Evolutionary conservation across 2,797 vertebrate species (phyloP), one percentile per base, ranked within the genome.

Genomic region (Bradypodion pumilum): DNA sequence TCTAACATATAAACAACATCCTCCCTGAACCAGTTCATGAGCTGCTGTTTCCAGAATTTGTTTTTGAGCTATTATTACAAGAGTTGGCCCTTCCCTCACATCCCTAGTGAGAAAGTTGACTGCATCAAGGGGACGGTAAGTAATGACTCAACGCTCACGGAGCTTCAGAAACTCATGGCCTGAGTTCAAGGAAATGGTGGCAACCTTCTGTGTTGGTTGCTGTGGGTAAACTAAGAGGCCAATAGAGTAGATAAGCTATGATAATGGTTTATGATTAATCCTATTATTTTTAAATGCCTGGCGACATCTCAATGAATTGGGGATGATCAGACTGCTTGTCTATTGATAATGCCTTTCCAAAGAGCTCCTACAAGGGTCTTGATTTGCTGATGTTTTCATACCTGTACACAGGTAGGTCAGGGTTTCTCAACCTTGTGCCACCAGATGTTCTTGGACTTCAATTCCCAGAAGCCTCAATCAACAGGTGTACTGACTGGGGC

Each of bases 1-100:
- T 96, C 93, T 95, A 77, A 91, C 83, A 86, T 92, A 95, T 95
- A 95, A 96, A 96, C 96, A 96, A 96, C 95, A 96, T 95, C 95
- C 96, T 96, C 92, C 91, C 77, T 80, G 88, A 91, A 88, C 86
- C 87, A 90, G 94, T 63, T 70, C 91, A 91, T 63, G 90, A 91
- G 87, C 88, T 0, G 94, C 92, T 94, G 92, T 91, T 93, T 91
- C 93, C 92, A 91, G 78, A 86, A 80, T 60, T 88, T 91, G 90
- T 93, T 92, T 94, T 82, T 0, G 1, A 91, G 90, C 84, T 84
- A 78, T 92, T 94, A 85, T 93, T 88, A 78, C 78, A 83, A 74
- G 85, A 0, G 0, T 56, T 7, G 0, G 59, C 72, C 27, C 80
- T 66, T 77, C 85, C 80, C 27, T 35, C 49, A 29, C 80, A 77